phyloP scores from a whole-genome alignment of 1,140 invertebrate species.

The Argopecten irradians region DNA sequence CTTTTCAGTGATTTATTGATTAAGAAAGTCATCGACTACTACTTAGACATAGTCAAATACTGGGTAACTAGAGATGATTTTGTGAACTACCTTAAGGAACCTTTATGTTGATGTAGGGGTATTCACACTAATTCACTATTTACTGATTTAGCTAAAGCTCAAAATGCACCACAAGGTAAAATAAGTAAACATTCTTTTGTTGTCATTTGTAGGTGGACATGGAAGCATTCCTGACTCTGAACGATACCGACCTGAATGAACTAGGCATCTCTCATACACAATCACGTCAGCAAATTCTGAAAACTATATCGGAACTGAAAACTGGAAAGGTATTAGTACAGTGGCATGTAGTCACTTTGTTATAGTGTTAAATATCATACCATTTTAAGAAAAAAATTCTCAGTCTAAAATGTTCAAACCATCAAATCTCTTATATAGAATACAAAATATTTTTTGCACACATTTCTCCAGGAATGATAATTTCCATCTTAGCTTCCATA shows the following conservation, averaged over 20 bases:
- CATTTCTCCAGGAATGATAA: no score
- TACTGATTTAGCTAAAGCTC: neutral
- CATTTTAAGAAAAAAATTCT: no score
- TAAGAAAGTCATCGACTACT: no score
- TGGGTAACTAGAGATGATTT: no score
- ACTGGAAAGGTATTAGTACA: constrained; percentile 70
- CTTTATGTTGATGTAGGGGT: neutral
- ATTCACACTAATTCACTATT: neutral
- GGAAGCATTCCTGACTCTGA: constrained; percentile 76
- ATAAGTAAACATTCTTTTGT: neutral
- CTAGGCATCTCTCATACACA: constrained; percentile 74
- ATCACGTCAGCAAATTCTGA: constrained; percentile 73
- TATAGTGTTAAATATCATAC: neutral
- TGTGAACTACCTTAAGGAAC: no score
- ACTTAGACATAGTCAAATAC: no score
- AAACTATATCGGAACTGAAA: constrained; percentile 74
- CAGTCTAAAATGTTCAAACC: neutral
- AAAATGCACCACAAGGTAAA: neutral
- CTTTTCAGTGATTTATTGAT: no score
- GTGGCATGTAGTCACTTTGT: neutral
- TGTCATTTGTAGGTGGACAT: constrained; percentile 72
- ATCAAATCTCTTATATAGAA: neutral
- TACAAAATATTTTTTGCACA: no score
- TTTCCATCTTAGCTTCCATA: no score
- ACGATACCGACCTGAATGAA: constrained; percentile 74